Base-by-base conservation (phyloP, 2,888 invertebrate species). In the Tachina grossa region DNA sequence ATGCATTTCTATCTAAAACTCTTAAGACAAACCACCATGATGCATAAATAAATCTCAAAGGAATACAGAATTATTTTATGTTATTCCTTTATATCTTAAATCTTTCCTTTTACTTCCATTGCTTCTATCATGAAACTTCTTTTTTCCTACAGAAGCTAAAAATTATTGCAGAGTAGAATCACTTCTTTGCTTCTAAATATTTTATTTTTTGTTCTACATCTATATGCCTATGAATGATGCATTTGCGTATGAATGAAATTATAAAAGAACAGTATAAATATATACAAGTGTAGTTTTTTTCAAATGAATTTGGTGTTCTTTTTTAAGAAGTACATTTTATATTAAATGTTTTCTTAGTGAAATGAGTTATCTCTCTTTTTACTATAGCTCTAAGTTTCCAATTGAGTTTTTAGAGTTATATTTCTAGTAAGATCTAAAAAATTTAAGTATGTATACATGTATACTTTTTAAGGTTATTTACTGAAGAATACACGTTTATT, bases 241-340 rank as follows among this genome's bases (percentile, higher is more conserved):
- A 13, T 74, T 19, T 57, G 51, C 74, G n/a, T 71, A 47, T 14
- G 49, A 0, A 9, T 66, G 47, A n/a, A n/a, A 51, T 39, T 51
- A n/a, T 10, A 49, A 43, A 22, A 47, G 63, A 45, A 49, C 45
- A 71, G 45, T 39, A 63, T 31, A 16, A 22, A 13, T 22, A 13
- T 22, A 13, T 39, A 41, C n/a, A 59, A 59, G 47, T 55, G 31
- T 13, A 39, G 55, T 55, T 47, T 13, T 22, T 79, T 31, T 31
- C 31, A 69, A 78, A 19, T 78, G 69, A 61, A 22, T 68, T 59
- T 68, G 68, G 68, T 77, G 61, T 53, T 78, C 55, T 76, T 80
- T 79, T 61, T 41, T 19, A 76, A 82, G 82, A 76, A 31, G 31
- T 65, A 82, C 76, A 82, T 82, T 63, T 69, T 63, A 76, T 76